Percentiles rank a stretch among this genome's conserved stretches.
These are phyloP conservation scores for Brachymystax lenok DNA, from an alignment of 2,797 vertebrate genomes.

Conservation along the genomic window DNA sequence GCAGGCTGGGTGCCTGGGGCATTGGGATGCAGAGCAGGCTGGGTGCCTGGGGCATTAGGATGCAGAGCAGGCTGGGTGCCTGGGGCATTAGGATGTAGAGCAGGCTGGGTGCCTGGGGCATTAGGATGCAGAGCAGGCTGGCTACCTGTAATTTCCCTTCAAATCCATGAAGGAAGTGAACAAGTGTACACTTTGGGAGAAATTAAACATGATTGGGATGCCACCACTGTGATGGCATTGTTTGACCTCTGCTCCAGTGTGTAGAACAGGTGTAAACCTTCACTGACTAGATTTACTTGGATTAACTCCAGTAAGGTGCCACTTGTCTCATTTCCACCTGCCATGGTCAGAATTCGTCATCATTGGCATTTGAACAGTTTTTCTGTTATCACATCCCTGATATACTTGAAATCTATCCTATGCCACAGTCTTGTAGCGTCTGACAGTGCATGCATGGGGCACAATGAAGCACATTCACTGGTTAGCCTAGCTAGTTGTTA, in stretches of 20 bases:
- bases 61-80: no score
- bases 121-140: no score
- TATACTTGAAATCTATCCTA: background rate
- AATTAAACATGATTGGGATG: background rate
- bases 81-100: no score
- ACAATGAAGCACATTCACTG: background rate
- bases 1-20: background rate
- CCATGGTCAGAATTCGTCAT: background rate
- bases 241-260: background rate
- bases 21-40: constrained; percentile 12
- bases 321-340: background rate
- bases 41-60: background rate
- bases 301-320: background rate
- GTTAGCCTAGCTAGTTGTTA: background rate
- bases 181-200: background rate
- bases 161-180: background rate
- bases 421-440: background rate
- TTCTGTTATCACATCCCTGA: background rate
- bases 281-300: background rate
- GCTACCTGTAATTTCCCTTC: background rate
- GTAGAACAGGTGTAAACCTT: background rate
- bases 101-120: no score
- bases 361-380: background rate
- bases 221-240: background rate
- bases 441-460: background rate